Conservation (phyloP, 1,140 invertebrate genomes). For the Zophobas morio region DNA sequence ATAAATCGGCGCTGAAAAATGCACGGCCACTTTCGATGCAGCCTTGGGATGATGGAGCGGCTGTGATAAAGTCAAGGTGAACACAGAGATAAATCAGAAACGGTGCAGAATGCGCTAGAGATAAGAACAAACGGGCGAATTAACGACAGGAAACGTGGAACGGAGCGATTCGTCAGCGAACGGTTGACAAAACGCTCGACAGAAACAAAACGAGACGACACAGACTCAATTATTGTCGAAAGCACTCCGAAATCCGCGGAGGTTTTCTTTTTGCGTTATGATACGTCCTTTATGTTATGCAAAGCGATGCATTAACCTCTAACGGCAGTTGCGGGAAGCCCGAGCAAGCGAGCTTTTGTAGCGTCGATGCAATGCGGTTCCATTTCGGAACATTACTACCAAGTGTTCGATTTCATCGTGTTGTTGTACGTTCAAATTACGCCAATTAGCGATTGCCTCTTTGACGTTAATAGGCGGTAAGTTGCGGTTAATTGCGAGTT, state of each 20-base stretch:
- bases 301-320: conserved; percentile 41
- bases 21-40: background rate
- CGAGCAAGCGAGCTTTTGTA: conserved; percentile 4
- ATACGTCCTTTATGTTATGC: conserved; percentile 26
- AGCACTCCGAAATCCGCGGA: conserved; percentile 10
- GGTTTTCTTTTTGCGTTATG: background rate
- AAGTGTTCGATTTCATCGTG: conserved; percentile 10
- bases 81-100: conserved; percentile 1
- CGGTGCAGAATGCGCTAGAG: background rate
- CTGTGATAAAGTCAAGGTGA: conserved; percentile 20
- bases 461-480: conserved; percentile 16
- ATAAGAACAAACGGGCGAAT: too few species aligned
- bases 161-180: too few species aligned
- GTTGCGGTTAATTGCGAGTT: conserved; percentile 12
- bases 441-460: conserved; percentile 24
- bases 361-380: conserved; percentile 22
- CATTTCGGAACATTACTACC: conserved; percentile 31
- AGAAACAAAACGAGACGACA: background rate
- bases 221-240: background rate
- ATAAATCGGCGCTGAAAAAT: conserved; percentile 16
- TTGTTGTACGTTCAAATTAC: conserved; percentile 33
- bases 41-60: conserved; percentile 16
- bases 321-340: conserved; percentile 33
- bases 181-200: too few species aligned
- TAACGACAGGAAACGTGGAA: background rate